Evolutionary conservation across 2,113 vertebrate genomes (phyloP).

Genomic region (Platichthys flesus): DNA sequence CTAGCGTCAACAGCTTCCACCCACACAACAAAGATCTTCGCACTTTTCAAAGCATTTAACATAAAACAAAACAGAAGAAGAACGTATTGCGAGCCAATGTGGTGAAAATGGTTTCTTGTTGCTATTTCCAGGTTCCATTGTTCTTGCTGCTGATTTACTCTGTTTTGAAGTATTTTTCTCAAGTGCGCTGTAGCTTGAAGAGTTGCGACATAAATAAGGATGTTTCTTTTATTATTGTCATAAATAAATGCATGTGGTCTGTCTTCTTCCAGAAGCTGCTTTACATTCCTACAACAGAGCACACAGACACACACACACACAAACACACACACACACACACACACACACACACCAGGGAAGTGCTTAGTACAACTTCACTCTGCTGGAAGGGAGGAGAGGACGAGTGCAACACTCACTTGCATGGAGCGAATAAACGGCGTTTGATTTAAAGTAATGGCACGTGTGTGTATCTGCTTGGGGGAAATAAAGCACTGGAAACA

Average conservation of each 20-base stretch:
- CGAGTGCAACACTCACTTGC: neutral
- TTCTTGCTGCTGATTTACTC: neutral
- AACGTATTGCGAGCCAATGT: neutral
- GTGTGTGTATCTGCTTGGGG: constrained; percentile 7
- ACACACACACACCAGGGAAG: constrained; percentile 10
- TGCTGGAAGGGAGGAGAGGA: neutral
- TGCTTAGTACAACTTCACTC: neutral
- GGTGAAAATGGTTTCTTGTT: neutral
- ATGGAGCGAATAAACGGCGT: constrained; percentile 5
- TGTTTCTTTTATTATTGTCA: neutral
- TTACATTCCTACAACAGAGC: constrained; percentile 11
- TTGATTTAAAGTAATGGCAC: neutral
- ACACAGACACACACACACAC: constrained; percentile 21
- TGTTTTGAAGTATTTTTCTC: neutral
- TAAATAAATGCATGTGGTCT: neutral
- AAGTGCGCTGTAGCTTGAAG: neutral
- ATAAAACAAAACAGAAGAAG: neutral
- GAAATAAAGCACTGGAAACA: constrained; percentile 10
- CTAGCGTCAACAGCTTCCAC: too few relatives aligned
- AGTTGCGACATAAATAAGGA: neutral
- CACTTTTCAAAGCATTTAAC: neutral
- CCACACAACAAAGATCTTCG: neutral
- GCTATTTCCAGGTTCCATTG: too few relatives aligned
- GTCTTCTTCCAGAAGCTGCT: constrained; percentile 3
- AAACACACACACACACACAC: constrained; percentile 14